Percentiles rank a stretch among this genome's conserved stretches.
These are phyloP conservation scores for Anaspis maculata DNA, from an alignment of 2,888 invertebrate species.

Conservation along the genomic window DNA sequence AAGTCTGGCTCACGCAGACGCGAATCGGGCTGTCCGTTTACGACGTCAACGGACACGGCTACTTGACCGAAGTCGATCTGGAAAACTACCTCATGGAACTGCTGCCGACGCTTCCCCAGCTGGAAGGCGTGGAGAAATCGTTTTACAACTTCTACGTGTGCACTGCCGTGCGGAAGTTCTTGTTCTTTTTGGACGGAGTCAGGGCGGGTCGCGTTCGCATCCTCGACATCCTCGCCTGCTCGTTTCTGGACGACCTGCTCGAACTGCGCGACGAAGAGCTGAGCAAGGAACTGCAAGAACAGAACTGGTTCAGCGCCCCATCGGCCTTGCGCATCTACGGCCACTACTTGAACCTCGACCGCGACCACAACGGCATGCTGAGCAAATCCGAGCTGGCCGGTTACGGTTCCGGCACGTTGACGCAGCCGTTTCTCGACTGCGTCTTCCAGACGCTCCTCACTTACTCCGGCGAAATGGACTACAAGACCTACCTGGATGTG, in stretches of 20 bases:
- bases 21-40: constrained; percentile 88
- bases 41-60: constrained; percentile 77
- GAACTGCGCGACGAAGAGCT: constrained; percentile 48
- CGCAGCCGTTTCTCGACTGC: constrained; percentile 81
- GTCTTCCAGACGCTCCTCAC: constrained; percentile 94
- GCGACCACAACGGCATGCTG: constrained; percentile 93
- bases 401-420: constrained; percentile 85
- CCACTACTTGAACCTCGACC: constrained; percentile 87
- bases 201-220: constrained; percentile 84
- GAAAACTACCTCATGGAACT: constrained; percentile 92
- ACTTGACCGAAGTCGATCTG: constrained; percentile 61
- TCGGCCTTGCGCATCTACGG: constrained; percentile 87
- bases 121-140: constrained; percentile 84
- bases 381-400: constrained; percentile 83
- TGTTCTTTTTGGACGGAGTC: constrained; percentile 90
- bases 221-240: constrained; percentile 83
- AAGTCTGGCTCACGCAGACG: constrained; percentile 93
- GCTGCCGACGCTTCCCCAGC: constrained; percentile 83
- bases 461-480: constrained; percentile 93
- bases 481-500: constrained; percentile 92
- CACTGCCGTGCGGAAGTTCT: constrained; percentile 90
- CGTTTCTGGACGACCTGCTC: constrained; percentile 84
- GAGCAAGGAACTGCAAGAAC: constrained; percentile 79
- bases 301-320: constrained; percentile 87
- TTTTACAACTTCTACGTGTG: constrained; percentile 96